Base-by-base conservation (phyloP, 1,140 invertebrate genomes). In the Neodiprion fabricii region DNA sequence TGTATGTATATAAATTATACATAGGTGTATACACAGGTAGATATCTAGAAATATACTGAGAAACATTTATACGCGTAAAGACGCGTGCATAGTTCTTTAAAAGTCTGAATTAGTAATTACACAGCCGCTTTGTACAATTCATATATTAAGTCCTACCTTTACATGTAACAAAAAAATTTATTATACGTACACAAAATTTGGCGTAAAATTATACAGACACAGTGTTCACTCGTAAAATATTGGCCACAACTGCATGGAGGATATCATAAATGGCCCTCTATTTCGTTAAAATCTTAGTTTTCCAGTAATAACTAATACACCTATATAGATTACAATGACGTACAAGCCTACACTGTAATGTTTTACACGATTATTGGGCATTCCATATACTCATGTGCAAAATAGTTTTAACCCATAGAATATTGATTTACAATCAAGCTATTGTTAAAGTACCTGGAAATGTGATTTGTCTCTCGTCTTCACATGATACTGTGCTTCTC, bases 81-180 rank as follows among this genome's bases (percentile, higher is more conserved):
- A 40, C 9, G n/a, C n/a, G n/a, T 61, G n/a, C 28, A 61, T 61
- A 61, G 53, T 12, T 61, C 53, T 61, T 61, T 17, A 61, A 61
- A 61, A 61, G 53, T 61, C 53, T 61, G 53, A 61, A 61, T 61
- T 61, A 61, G 53, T 61, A 61, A 17, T 61, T 61, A 61, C 53
- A 61, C 11, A 61, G 53, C 53, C 53, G 11, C 53, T 8, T 8
- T 61, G 53, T 61, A 61, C 53, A 61, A 61, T 61, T 17, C 53
- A 61, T 61, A 61, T 61, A 12, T 40, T 7, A 61, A 14, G n/a
- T 61, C 11, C 11, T 14, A 61, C 11, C 28, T 40, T 40, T 5
- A 61, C 5, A 61, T 14, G 53, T 14, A 61, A 61, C 11, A 9
- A 12, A 61, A 61, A 9, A 17, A 7, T 61, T 61, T 61, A 40